Evolutionary conservation across 2,113 vertebrate species (phyloP).

Genomic region (Odobenus rosmarus): DNA sequence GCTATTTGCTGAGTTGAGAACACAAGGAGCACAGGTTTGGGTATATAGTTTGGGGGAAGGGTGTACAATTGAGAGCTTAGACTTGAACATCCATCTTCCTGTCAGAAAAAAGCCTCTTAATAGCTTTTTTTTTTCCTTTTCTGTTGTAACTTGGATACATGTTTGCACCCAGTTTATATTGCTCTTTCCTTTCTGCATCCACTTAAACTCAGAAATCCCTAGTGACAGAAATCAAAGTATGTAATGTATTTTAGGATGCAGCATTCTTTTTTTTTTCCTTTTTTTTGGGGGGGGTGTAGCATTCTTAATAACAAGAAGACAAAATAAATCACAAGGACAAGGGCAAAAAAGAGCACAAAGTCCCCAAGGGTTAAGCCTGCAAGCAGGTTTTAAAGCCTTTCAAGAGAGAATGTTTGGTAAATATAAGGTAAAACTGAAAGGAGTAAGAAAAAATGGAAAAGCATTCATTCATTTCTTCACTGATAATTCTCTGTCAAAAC

Average conservation of each 20-base stretch:
- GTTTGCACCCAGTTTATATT: background rate
- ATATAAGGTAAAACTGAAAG: background rate
- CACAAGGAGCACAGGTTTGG: background rate
- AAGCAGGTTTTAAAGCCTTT: background rate
- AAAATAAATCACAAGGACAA: background rate
- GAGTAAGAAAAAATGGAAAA: background rate
- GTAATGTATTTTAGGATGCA: background rate
- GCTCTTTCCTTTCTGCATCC: background rate
- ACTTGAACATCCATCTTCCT: background rate
- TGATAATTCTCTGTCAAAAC: background rate
- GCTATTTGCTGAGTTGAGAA: background rate
- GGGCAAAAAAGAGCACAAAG: background rate
- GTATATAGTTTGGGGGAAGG: background rate
- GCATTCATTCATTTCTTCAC: background rate
- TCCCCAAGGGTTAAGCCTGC: background rate
- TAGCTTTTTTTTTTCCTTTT: background rate
- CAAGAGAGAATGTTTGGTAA: background rate
- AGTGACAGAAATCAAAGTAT: background rate
- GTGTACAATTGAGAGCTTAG: background rate
- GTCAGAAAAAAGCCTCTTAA: background rate
- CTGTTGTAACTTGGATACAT: background rate
- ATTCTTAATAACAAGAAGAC: background rate
- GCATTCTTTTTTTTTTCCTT: background rate
- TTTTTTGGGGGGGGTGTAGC: background rate
- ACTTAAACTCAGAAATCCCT: background rate